Evolutionary conservation across 2,113 vertebrate genomes (phyloP).

Genomic region (Cyphomyrus discorhynchus): DNA sequence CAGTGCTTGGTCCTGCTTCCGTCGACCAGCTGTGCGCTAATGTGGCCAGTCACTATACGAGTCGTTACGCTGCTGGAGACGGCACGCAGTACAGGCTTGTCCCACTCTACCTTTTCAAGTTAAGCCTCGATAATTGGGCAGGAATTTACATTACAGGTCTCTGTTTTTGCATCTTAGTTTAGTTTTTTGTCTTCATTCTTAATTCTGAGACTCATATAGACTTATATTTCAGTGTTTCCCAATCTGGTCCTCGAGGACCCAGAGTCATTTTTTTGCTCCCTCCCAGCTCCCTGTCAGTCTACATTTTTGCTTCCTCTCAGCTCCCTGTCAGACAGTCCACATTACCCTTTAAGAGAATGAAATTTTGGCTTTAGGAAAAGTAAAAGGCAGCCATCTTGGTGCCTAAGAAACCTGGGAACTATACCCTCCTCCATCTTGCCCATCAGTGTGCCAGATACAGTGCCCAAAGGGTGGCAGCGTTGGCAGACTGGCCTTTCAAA

Average conservation of each 20-base stretch:
- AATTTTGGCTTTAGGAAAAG: not conserved
- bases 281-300: not conserved
- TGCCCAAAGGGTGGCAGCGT: not conserved
- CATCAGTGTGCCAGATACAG: not conserved
- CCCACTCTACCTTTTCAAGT: not conserved
- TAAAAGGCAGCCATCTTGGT: not conserved
- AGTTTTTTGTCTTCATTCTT: not conserved
- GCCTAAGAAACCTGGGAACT: not conserved
- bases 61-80: not conserved
- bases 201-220: not conserved
- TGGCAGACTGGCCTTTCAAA: not conserved
- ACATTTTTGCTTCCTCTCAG: no score
- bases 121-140: not conserved
- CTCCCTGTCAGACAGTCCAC: no score
- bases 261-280: not conserved
- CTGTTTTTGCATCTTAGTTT: not conserved
- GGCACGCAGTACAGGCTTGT: not conserved
- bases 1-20: not conserved
- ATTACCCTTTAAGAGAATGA: not conserved
- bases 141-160: not conserved
- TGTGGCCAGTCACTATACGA: not conserved
- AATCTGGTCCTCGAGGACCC: not conserved
- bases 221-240: not conserved
- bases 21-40: not conserved
- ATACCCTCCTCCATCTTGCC: not conserved